Percentiles rank a stretch among this genome's conserved stretches.
phyloP scores from a whole-genome alignment of 1,140 invertebrate species.

The Bombus affinis region DNA sequence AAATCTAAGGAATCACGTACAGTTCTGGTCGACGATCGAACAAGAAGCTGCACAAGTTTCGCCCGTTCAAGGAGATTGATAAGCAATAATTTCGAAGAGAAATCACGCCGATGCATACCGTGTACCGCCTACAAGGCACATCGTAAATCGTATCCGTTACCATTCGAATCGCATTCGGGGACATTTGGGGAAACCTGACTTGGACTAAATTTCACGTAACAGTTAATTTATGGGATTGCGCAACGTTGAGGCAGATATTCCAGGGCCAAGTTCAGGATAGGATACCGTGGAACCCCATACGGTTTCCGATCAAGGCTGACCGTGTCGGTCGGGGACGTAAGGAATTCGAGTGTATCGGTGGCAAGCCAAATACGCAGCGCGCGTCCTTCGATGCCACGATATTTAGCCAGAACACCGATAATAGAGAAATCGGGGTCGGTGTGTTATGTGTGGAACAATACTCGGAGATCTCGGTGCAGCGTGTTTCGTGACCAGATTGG shows the following conservation, averaged over 20 bases:
- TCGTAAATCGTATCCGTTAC: background rate
- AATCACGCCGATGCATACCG: background rate
- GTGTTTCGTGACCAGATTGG: constrained; percentile 38
- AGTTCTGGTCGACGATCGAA: background rate
- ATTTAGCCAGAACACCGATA: constrained; percentile 36
- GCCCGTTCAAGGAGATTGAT: background rate
- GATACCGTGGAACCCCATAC: background rate
- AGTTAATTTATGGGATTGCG: constrained; percentile 19
- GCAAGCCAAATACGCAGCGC: constrained; percentile 7
- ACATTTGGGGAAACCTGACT: background rate
- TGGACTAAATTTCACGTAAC: background rate
- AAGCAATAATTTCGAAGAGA: background rate
- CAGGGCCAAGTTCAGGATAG: constrained; percentile 21
- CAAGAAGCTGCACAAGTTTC: background rate
- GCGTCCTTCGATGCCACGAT: background rate
- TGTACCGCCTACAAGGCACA: background rate
- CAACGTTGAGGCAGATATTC: background rate
- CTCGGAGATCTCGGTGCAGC: background rate
- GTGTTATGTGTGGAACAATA: constrained; percentile 34
- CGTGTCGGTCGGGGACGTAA: constrained; percentile 20
- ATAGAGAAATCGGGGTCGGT: constrained; percentile 53
- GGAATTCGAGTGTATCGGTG: background rate
- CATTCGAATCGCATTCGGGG: background rate
- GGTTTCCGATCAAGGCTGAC: constrained; percentile 14
- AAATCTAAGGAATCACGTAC: too few relatives aligned